Conservation (phyloP, 2,113 vertebrate genomes). For the Nesogale talazaci region DNA sequence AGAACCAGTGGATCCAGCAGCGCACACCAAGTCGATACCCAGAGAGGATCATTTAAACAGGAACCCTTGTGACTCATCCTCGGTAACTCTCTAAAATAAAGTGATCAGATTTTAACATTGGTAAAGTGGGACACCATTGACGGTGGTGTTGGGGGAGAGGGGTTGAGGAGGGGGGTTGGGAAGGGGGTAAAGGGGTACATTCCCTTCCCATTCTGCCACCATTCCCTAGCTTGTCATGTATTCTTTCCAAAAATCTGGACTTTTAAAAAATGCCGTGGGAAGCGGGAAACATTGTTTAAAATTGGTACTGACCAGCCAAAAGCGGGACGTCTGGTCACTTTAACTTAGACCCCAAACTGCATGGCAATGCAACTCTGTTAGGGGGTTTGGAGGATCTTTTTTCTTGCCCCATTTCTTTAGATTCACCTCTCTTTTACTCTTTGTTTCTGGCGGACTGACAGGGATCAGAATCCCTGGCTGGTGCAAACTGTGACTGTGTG, state of each 20-base stretch:
- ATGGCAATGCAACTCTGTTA: background rate
- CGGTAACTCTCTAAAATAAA: background rate
- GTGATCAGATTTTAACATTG: too few species aligned
- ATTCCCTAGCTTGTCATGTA: too few species aligned
- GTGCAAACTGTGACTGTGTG: background rate
- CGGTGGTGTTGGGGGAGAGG: too few species aligned
- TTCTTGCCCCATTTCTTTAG: background rate
- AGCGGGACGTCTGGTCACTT: too few species aligned
- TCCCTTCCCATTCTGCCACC: too few species aligned
- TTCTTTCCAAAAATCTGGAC: too few species aligned
- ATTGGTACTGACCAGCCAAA: too few species aligned
- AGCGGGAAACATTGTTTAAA: too few species aligned
- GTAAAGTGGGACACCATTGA: too few species aligned
- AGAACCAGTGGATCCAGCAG: background rate
- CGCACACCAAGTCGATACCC: fast-evolving
- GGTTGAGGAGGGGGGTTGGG: too few species aligned
- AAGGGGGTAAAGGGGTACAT: too few species aligned
- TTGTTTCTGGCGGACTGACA: background rate
- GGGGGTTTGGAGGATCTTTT: background rate
- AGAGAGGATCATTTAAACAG: background rate
- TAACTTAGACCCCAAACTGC: background rate
- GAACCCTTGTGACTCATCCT: background rate
- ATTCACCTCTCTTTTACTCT: background rate
- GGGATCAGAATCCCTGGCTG: background rate
- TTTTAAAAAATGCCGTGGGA: too few species aligned